Conservation (phyloP, 92 coral and sea anemone species). For the Palythoa caribaeorum region DNA sequence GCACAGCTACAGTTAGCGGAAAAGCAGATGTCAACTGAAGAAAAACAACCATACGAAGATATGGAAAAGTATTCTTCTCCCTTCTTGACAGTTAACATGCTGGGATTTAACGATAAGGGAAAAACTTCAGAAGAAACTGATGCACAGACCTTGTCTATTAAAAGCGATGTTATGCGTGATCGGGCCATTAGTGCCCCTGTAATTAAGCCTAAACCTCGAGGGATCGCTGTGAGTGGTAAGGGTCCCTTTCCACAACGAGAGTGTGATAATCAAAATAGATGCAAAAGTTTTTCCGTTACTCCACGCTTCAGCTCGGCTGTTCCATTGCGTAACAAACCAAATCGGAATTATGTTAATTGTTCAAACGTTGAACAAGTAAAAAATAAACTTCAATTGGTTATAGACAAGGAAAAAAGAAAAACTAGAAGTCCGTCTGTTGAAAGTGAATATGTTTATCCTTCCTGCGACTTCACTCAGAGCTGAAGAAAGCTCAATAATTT, state of each 20-base stretch:
- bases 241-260: background rate
- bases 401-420: conserved; percentile 9
- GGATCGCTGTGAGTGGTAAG: background rate
- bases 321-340: no score
- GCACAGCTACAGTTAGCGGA: background rate
- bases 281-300: conserved; percentile 3
- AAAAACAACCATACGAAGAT: conserved; percentile 16
- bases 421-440: conserved; percentile 14
- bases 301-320: background rate
- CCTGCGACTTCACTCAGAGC: conserved; percentile 23
- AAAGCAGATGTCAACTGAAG: background rate
- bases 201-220: conserved; percentile 10
- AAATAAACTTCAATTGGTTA: background rate
- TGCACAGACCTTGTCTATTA: background rate
- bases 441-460: conserved; percentile 36
- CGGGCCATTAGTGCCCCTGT: conserved; percentile 17
- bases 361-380: background rate
- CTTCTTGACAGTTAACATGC: background rate
- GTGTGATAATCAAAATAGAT: background rate
- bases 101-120: background rate
- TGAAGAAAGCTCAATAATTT: background rate
- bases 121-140: background rate
- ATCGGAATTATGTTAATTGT: background rate
- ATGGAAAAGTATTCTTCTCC: conserved; percentile 23
- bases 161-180: background rate